These are phyloP conservation scores for Stenopsyche tienmushanensis DNA, from an alignment of 1,140 invertebrate species.

Conservation along the genomic window DNA sequence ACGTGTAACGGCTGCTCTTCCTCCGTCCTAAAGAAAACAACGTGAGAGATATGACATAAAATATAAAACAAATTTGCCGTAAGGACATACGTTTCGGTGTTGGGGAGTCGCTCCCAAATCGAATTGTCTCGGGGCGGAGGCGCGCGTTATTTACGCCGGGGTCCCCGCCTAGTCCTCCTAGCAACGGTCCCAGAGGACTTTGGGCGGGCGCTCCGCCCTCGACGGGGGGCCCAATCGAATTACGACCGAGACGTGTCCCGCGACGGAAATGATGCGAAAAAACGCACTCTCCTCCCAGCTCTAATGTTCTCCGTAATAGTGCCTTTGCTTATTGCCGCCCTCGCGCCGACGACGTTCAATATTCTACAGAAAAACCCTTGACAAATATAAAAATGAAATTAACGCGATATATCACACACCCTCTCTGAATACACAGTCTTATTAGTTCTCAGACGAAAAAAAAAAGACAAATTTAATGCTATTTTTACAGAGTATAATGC, in stretches of 20 bases:
- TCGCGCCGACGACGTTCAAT: no score
- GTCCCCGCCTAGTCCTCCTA: not conserved
- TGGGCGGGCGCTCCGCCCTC: constrained; percentile 6
- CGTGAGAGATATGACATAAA: not conserved
- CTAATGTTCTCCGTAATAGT: constrained; percentile 2
- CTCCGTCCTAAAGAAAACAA: not conserved
- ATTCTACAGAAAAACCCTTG: no score
- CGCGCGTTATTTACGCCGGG: constrained; percentile 19
- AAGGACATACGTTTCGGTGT: not conserved
- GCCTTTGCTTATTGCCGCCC: not conserved
- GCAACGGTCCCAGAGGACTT: constrained; percentile 6
- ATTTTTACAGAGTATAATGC: no score
- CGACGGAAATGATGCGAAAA: constrained; percentile 11
- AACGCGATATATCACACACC: no score
- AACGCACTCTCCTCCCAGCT: not conserved
- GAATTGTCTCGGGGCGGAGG: constrained; percentile 7
- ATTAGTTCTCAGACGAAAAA: no score
- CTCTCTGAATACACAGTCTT: no score
- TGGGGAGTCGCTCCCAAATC: constrained; percentile 9
- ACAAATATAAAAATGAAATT: no score
- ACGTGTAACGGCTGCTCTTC: not conserved
- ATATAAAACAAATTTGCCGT: not conserved
- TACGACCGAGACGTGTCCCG: constrained; percentile 23
- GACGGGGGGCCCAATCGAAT: constrained; percentile 8
- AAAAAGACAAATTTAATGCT: no score